phyloP scores from a whole-genome alignment of 2,113 vertebrate genomes.

The Petrocephalus microphthalmus region DNA sequence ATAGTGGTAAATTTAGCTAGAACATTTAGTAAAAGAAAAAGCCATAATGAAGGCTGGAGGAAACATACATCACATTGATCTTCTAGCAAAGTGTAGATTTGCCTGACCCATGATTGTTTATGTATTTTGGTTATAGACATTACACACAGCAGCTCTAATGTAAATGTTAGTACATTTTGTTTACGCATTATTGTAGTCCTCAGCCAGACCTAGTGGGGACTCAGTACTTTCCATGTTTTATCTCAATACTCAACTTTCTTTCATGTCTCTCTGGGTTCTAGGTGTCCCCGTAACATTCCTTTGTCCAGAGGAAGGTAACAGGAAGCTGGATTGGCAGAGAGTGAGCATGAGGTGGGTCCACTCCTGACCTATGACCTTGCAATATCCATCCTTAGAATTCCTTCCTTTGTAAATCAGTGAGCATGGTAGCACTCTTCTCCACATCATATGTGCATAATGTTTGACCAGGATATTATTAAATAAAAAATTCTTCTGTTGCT shows the following conservation, averaged over 20 bases:
- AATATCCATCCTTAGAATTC: background rate
- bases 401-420: background rate
- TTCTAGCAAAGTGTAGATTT: background rate
- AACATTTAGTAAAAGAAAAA: background rate
- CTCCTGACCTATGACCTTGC: background rate
- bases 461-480: background rate
- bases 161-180: background rate
- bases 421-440: background rate
- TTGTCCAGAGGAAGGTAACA: constrained; percentile 35
- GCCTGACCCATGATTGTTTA: background rate
- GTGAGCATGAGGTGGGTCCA: constrained; percentile 51
- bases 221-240: background rate
- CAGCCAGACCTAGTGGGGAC: background rate
- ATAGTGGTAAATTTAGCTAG: background rate
- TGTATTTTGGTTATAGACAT: background rate
- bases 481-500: background rate
- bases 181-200: background rate
- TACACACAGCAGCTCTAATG: background rate
- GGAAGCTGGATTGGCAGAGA: constrained; percentile 43
- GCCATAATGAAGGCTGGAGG: background rate
- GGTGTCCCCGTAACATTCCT: constrained; percentile 40
- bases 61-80: background rate
- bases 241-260: background rate
- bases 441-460: background rate
- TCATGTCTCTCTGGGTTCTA: constrained; percentile 14